Conservation (phyloP, 2,113 vertebrate species). For the Clarias macrocephalus region DNA sequence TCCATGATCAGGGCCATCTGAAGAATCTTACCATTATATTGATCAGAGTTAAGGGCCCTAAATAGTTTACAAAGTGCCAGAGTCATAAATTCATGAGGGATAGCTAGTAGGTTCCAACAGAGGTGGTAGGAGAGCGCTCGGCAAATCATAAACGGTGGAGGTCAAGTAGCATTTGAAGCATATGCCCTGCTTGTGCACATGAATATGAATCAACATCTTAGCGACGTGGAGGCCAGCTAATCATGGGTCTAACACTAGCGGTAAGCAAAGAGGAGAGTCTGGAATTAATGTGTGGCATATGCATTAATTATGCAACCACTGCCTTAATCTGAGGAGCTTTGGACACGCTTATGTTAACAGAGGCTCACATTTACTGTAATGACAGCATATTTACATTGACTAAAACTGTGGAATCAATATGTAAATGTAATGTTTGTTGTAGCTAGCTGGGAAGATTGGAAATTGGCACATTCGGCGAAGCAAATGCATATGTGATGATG, state of each 20-base stretch:
- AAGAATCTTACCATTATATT: slow-evolving; percentile 25
- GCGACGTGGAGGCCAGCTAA: slow-evolving; percentile 72
- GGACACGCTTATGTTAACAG: slow-evolving; percentile 97
- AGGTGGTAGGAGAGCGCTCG: slow-evolving; percentile 52
- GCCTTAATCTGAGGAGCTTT: slow-evolving; percentile 93
- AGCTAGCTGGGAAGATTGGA: slow-evolving; percentile 92
- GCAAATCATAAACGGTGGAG: slow-evolving; percentile 71
- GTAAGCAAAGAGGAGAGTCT: slow-evolving; percentile 71
- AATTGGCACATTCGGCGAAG: slow-evolving; percentile 71
- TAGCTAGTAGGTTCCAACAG: not conserved
- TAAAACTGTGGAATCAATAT: slow-evolving; percentile 99
- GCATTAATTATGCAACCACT: slow-evolving; percentile 93
- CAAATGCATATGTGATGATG: slow-evolving; percentile 74
- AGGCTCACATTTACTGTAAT: slow-evolving; percentile 99
- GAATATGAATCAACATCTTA: slow-evolving; percentile 78
- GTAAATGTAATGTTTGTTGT: slow-evolving; percentile 99
- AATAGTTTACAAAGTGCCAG: slow-evolving; percentile 31
- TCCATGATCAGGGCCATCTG: slow-evolving; percentile 40
- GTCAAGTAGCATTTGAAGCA: slow-evolving; percentile 77
- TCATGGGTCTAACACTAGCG: slow-evolving; percentile 72
- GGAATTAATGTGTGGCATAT: slow-evolving; percentile 86
- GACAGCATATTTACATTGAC: slow-evolving; percentile 99
- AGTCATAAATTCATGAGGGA: slow-evolving; percentile 41
- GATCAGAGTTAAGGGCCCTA: slow-evolving; percentile 32
- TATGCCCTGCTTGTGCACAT: slow-evolving; percentile 69